These are phyloP conservation scores for Drosophila anceps DNA, from an alignment of 2,888 invertebrate species.

Conservation along the genomic window DNA sequence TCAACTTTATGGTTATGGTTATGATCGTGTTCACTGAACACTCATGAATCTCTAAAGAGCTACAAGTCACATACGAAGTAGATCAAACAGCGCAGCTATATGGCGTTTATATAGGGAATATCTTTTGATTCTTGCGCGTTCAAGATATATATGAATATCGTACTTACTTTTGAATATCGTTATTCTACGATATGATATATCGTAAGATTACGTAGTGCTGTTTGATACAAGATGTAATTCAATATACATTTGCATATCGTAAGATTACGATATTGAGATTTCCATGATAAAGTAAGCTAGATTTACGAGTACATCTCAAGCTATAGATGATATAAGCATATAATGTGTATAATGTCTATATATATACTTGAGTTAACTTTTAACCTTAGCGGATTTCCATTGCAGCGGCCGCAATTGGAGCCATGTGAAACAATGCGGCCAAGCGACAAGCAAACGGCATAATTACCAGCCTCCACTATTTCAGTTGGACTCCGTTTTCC, in stretches of 20 bases:
- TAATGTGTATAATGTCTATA: not conserved
- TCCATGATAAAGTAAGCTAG: not conserved
- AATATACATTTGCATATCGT: not conserved
- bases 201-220: not conserved
- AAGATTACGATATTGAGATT: not conserved
- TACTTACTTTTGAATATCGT: constrained; percentile 6
- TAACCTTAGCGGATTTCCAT: constrained; percentile 2
- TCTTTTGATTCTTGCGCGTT: too few species aligned
- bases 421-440: constrained; percentile 41
- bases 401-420: constrained; percentile 24
- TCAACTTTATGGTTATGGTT: constrained; percentile 13
- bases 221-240: too few species aligned
- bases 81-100: not conserved
- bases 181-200: not conserved
- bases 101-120: not conserved
- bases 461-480: constrained; percentile 55
- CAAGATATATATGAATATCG: not conserved
- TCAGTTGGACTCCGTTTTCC: constrained; percentile 20
- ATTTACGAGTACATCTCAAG: not conserved
- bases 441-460: constrained; percentile 39
- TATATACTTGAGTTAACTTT: not conserved
- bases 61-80: not conserved
- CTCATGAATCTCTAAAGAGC: not conserved
- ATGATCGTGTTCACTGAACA: constrained; percentile 5
- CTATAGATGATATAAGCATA: too few species aligned